Evolutionary conservation across 2,113 vertebrate genomes (phyloP), one percentile per base, ranked within the genome.

Genomic region (Ursus arctos): DNA sequence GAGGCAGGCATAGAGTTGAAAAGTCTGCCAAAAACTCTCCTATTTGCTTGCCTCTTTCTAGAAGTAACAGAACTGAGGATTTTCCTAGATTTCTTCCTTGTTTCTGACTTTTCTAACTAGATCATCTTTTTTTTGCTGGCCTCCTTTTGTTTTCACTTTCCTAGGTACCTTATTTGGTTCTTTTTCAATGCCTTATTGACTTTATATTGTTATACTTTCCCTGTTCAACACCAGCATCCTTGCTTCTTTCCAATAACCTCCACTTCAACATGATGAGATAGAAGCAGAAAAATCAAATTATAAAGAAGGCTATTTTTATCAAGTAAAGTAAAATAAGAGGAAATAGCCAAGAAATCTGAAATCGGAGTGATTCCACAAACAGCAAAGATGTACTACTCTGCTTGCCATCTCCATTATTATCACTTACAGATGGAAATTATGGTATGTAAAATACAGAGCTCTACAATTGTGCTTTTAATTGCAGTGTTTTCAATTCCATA

Each of bases 201-300:
- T 85, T 89, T 63, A 26, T 77, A n/a, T 74, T 91, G 11, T 85
- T 88, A 79, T 0, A 61, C 43, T 71, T 82, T 57, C 83, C 65
- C 49, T 72, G 7, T 53, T 82, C 76, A 83, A 43, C 47, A 40
- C 19, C 33, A 26, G 19, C 71, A 85, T 55, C 40, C 47, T 96
- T 82, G 40, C 19, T 59, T 31, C 43, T 85, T 71, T 91, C 24
- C 24, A 47, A 19, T 71, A 88, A 91, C 47, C n/a, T 77, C 84
- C 26, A 61, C 26, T 83, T 77, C 57, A 67, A 19, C 8, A 11
- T 65, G 76, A 43, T 76, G 55, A 71, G 28, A 85, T 81, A 91
- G 72, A 97, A 96, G 31, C 74, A 94, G 26, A 95, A 94, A 87
- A 97, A n/a, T 15, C 61, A 95, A 93, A 85, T 88, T 40, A 53